A percentile compares a stretch with the other conserved stretches of the same genome.
These are phyloP conservation scores for Oryzias celebensis DNA, from an alignment of 2,113 vertebrate species.

Conservation along the genomic window DNA sequence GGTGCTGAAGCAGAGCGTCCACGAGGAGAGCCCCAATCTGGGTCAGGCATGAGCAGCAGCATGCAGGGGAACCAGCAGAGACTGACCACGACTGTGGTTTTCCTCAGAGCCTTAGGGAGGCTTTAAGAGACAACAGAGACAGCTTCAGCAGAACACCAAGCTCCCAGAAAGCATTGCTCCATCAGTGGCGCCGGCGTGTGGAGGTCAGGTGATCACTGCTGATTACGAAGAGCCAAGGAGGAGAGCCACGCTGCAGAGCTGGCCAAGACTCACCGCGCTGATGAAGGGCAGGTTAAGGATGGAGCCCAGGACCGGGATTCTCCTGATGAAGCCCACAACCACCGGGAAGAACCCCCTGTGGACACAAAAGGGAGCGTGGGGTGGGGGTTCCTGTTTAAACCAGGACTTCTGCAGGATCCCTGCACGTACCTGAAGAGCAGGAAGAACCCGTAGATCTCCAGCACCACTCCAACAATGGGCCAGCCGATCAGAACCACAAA, in stretches of 20 bases:
- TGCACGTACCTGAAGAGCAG: constrained; percentile 89
- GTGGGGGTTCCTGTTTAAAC: not conserved
- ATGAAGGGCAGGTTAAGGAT: constrained; percentile 96
- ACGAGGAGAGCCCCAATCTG: not conserved
- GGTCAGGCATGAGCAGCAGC: constrained; percentile 51
- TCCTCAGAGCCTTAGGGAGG: constrained; percentile 91
- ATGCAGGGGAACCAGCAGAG: constrained; percentile 80
- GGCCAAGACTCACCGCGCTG: constrained; percentile 85
- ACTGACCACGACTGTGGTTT: constrained; percentile 92
- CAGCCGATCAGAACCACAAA: constrained; percentile 94
- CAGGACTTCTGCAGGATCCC: too few species aligned
- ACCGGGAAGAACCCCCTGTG: constrained; percentile 97
- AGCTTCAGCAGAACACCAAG: constrained; percentile 58
- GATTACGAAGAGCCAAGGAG: not conserved
- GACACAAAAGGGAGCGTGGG: not conserved
- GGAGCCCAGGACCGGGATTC: constrained; percentile 94
- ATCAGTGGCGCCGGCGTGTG: constrained; percentile 16
- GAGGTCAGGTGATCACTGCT: not conserved
- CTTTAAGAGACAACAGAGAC: constrained; percentile 80
- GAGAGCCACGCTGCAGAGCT: not conserved
- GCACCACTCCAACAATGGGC: constrained; percentile 93
- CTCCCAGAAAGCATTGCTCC: constrained; percentile 20
- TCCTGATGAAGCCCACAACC: constrained; percentile 92
- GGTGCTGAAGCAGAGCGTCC: not conserved
- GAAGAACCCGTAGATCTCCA: constrained; percentile 97